These are phyloP conservation scores for Metalampra italica DNA, from an alignment of 2,888 invertebrate genomes.

Conservation along the genomic window DNA sequence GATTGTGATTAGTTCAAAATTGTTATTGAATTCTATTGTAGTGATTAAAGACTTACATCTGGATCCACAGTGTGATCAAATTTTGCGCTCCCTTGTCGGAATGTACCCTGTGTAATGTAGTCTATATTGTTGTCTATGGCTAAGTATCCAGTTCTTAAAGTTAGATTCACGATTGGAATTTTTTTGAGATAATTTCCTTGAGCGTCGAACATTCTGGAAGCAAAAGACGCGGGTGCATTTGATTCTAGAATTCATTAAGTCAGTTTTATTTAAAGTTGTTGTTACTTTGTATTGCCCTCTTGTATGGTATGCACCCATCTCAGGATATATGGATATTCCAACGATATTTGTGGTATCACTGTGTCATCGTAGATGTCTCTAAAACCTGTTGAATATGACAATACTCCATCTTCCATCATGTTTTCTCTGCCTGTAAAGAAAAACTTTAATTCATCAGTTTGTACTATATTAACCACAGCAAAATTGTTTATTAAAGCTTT, in stretches of 20 bases:
- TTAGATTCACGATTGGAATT: conserved; percentile 30
- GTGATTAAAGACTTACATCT: background rate
- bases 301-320: conserved; percentile 19
- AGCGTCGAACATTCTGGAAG: conserved; percentile 29
- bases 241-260: background rate
- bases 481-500: too few relatives aligned
- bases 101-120: conserved; percentile 29
- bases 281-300: conserved; percentile 29
- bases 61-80: conserved; percentile 2
- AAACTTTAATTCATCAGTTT: too few relatives aligned
- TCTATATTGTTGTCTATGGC: conserved; percentile 26
- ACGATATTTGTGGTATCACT: conserved; percentile 30
- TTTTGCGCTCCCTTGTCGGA: conserved; percentile 28
- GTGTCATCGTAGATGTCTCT: conserved; percentile 37
- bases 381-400: conserved; percentile 25
- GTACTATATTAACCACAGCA: too few relatives aligned
- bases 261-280: background rate
- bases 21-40: background rate
- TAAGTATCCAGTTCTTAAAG: conserved; percentile 30
- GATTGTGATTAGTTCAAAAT: too few relatives aligned
- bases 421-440: conserved; percentile 35
- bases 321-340: conserved; percentile 30
- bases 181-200: conserved; percentile 29
- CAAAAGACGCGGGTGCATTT: background rate
- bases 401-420: conserved; percentile 29